A percentile compares a stretch with the other conserved stretches of the same genome.
phyloP scores from a whole-genome alignment of 2,888 invertebrate genomes.

The Spatulosminthurus flaviceps region DNA sequence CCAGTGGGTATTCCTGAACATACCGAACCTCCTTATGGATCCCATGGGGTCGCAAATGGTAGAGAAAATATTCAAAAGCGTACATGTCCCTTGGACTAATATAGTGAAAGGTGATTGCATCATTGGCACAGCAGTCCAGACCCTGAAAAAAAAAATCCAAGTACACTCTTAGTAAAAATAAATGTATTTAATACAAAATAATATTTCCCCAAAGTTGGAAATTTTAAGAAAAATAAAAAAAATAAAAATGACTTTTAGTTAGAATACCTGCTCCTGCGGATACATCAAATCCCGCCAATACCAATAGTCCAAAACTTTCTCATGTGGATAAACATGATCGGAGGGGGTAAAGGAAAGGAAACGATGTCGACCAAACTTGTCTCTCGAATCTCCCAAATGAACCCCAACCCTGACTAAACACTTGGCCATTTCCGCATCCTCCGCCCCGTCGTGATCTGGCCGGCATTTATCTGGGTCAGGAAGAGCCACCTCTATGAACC shows the following conservation, averaged over 20 bases:
- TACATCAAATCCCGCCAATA: conserved; percentile 95
- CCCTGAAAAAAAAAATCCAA: too few relatives aligned
- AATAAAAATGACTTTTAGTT: too few relatives aligned
- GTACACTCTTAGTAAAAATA: too few relatives aligned
- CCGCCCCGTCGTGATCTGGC: conserved; percentile 77
- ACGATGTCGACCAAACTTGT: conserved; percentile 81
- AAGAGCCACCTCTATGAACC: conserved; percentile 80
- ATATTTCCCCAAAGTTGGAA: too few relatives aligned
- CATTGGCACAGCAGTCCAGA: background rate
- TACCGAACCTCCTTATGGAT: background rate
- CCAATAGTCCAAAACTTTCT: conserved; percentile 81
- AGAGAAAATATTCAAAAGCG: background rate
- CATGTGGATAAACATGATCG: conserved; percentile 89
- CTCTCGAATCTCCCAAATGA: conserved; percentile 86
- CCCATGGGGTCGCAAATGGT: background rate
- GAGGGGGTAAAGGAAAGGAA: conserved; percentile 96
- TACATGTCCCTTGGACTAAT: background rate
- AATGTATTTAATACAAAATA: too few relatives aligned
- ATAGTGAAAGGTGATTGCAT: background rate
- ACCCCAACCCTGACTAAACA: conserved; percentile 89
- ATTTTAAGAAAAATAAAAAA: too few relatives aligned
- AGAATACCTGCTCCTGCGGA: conserved; percentile 86
- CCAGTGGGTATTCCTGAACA: background rate
- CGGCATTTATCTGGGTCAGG: conserved; percentile 77
- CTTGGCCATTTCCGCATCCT: conserved; percentile 95